A percentile compares a stretch with the other conserved stretches of the same genome.
Evolutionary conservation across 1,140 invertebrate genomes (phyloP).

Genomic region (Yoshiicerus persimilis): DNA sequence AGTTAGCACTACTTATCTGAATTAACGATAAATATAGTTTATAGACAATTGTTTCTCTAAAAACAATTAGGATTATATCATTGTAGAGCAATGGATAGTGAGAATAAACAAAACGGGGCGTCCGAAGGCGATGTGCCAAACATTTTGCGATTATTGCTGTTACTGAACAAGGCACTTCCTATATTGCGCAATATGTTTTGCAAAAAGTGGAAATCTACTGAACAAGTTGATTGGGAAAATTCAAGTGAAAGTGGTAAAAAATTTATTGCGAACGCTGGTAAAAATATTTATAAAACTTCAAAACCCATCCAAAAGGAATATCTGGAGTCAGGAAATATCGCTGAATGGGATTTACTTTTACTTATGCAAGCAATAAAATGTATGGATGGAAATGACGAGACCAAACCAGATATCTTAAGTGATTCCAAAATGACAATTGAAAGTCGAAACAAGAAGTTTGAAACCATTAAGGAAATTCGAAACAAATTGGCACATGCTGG

Average conservation of each 20-base stretch:
- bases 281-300: neutral
- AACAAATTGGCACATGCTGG: constrained; percentile 25
- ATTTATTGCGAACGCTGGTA: neutral
- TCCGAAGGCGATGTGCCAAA: too few relatives aligned
- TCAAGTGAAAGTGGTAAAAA: neutral
- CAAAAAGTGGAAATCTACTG: neutral
- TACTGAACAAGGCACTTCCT: neutral
- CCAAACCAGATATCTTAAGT: neutral
- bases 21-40: too few relatives aligned
- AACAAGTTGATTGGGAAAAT: constrained; percentile 24
- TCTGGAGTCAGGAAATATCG: constrained; percentile 4
- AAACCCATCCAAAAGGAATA: neutral
- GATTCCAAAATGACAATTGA: neutral
- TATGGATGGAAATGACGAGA: neutral
- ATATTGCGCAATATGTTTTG: neutral
- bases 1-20: too few relatives aligned
- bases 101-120: too few relatives aligned
- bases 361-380: neutral
- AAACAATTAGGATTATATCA: too few relatives aligned
- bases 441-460: neutral
- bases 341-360: constrained; percentile 24
- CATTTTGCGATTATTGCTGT: neutral
- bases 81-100: too few relatives aligned
- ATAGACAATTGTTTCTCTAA: too few relatives aligned
- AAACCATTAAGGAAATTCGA: neutral